phyloP scores from a whole-genome alignment of 2,113 vertebrate species.

The Onychostruthus taczanowskii region DNA sequence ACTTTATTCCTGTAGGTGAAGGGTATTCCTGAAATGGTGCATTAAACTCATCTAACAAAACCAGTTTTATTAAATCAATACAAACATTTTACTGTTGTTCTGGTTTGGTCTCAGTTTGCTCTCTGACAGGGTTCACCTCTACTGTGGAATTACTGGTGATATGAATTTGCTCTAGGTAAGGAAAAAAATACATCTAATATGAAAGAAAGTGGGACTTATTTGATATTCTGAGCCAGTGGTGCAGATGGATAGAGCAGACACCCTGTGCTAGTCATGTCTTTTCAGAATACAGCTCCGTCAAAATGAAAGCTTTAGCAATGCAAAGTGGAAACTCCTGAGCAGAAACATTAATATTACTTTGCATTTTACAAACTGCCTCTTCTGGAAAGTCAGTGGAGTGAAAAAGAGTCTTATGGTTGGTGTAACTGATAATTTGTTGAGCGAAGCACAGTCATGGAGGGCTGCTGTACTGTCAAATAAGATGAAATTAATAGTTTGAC shows the following conservation, averaged over 20 bases:
- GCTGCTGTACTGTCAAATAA: slow-evolving; percentile 29
- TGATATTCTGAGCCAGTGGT: slow-evolving; percentile 25
- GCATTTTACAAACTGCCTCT: slow-evolving; percentile 44
- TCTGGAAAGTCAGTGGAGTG: slow-evolving; percentile 7
- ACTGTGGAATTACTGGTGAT: neutral
- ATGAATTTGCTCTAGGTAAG: neutral
- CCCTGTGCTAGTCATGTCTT: neutral
- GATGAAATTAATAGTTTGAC: slow-evolving; percentile 46
- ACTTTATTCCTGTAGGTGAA: neutral
- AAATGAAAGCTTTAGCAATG: slow-evolving; percentile 28
- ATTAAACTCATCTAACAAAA: neutral
- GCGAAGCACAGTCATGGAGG: neutral
- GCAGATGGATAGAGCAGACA: slow-evolving; percentile 5
- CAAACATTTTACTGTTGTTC: neutral
- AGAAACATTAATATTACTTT: slow-evolving; percentile 42
- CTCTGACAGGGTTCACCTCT: neutral
- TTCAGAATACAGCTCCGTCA: slow-evolving; percentile 11
- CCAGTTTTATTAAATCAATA: neutral
- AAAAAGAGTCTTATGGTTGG: slow-evolving; percentile 27
- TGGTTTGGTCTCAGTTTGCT: neutral
- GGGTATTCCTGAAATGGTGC: neutral
- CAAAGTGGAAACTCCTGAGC: slow-evolving; percentile 34
- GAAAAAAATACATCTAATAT: neutral
- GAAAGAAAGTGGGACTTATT: neutral
- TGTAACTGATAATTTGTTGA: slow-evolving; percentile 41